Percentiles rank a stretch among this genome's conserved stretches.
Conservation (phyloP, 2,113 vertebrate genomes). For the Hipposideros armiger region DNA sequence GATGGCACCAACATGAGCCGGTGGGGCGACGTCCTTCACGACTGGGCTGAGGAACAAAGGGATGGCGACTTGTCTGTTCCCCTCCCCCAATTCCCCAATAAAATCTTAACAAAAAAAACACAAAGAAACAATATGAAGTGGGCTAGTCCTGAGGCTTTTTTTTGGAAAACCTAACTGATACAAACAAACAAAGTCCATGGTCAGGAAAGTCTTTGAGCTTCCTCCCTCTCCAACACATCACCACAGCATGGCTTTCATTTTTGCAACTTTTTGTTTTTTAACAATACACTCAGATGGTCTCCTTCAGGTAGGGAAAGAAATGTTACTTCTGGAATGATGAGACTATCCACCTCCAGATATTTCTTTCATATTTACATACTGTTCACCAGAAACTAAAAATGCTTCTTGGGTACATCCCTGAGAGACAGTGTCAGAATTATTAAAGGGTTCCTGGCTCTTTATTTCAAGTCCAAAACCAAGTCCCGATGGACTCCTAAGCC, state of each 20-base stretch:
- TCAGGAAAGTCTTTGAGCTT: constrained; percentile 29
- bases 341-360: background rate
- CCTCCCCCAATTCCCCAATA: too few relatives aligned
- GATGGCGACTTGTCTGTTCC: too few relatives aligned
- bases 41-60: too few relatives aligned
- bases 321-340: background rate
- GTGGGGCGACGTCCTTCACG: too few relatives aligned
- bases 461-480: constrained; percentile 28
- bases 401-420: background rate
- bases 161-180: constrained; percentile 29
- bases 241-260: background rate
- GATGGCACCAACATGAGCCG: too few relatives aligned
- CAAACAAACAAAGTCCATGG: background rate
- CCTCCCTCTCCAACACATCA: constrained; percentile 2
- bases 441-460: background rate
- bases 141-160: background rate
- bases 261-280: constrained; percentile 32
- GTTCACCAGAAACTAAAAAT: constrained; percentile 48
- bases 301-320: constrained; percentile 40
- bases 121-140: background rate
- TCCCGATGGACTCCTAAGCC: background rate
- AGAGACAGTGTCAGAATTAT: background rate
- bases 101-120: too few relatives aligned
- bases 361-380: background rate
- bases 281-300: background rate